These are phyloP conservation scores for Mirounga angustirostris DNA, from an alignment of 2,113 vertebrate genomes.

Conservation along the genomic window DNA sequence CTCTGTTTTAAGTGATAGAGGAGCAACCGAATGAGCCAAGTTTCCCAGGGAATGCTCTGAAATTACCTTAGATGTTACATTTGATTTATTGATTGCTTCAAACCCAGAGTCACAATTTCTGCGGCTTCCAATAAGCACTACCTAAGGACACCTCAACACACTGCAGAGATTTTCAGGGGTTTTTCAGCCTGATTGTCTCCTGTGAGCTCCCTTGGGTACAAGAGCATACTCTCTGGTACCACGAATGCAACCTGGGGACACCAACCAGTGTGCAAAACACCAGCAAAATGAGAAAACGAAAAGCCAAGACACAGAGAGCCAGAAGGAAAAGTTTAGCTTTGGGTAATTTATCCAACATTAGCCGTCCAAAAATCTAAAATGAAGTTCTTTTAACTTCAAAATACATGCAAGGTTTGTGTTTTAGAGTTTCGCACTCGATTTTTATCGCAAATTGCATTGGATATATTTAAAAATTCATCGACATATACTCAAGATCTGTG, in stretches of 20 bases:
- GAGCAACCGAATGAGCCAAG: conserved; percentile 66
- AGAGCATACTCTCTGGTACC: not conserved
- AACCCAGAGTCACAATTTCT: conserved; percentile 77
- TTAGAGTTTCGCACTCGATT: not conserved
- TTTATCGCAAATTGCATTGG: not conserved
- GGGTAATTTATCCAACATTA: not conserved
- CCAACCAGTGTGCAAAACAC: not conserved
- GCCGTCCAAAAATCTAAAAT: not conserved
- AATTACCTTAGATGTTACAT: conserved; percentile 79
- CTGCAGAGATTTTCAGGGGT: not conserved
- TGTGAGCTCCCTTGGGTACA: not conserved
- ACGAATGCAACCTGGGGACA: not conserved
- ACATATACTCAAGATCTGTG: not conserved
- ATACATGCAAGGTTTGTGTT: not conserved
- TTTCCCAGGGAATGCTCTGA: conserved; percentile 78
- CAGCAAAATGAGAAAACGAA: not conserved
- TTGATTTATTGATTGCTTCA: conserved; percentile 86
- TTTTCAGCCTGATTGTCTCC: not conserved
- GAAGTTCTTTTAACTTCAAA: conserved; percentile 19
- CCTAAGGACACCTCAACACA: conserved; percentile 63
- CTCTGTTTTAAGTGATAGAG: conserved; percentile 78
- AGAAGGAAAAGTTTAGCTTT: not conserved
- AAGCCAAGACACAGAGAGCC: not conserved
- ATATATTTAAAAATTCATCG: not conserved
- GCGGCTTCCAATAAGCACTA: conserved; percentile 62